phyloP scores from a whole-genome alignment of 2,113 vertebrate species.

The Brienomyrus longianalis region DNA sequence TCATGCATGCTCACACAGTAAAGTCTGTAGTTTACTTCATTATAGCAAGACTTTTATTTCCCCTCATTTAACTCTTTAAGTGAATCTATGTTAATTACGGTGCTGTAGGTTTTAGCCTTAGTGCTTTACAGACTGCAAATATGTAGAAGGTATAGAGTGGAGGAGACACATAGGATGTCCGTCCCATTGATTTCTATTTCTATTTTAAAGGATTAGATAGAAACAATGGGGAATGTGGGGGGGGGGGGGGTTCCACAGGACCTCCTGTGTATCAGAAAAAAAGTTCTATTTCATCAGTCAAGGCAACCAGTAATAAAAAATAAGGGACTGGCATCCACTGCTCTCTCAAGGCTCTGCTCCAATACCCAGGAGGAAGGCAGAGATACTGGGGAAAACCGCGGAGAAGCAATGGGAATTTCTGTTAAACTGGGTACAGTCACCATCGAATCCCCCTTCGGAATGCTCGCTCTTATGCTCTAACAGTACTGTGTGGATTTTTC shows the following conservation, averaged over 20 bases:
- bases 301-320: background rate
- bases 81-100: background rate
- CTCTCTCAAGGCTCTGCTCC: background rate
- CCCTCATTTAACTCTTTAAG: background rate
- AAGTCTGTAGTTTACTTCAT: background rate
- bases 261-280: background rate
- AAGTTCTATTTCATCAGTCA: background rate
- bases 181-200: background rate
- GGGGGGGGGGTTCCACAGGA: background rate
- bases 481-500: background rate
- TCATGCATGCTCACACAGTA: background rate
- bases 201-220: background rate
- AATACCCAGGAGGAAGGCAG: background rate
- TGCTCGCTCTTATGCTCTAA: background rate
- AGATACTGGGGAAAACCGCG: no score
- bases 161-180: background rate
- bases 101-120: background rate
- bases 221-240: background rate
- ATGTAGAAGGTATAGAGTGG: background rate
- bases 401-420: background rate
- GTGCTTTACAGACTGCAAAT: background rate
- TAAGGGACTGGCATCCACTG: background rate
- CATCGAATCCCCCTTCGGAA: background rate
- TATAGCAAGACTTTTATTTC: background rate
- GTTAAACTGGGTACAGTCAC: background rate